These are phyloP conservation scores for Phenganax stokvisi DNA, from an alignment of 92 coral and sea anemone species.

Conservation along the genomic window DNA sequence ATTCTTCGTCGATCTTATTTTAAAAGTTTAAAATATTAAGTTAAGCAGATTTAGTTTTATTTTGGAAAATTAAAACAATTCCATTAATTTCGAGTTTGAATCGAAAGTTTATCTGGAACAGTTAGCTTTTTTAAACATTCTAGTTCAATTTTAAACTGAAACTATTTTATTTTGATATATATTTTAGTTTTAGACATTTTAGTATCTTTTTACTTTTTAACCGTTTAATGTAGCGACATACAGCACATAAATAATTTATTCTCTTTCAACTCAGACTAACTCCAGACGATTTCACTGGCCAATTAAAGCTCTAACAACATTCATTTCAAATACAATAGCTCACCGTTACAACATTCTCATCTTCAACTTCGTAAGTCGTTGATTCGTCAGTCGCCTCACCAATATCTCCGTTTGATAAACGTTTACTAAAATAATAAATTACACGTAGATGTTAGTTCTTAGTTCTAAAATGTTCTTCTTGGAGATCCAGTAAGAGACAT, in stretches of 20 bases:
- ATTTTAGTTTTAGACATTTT: neutral
- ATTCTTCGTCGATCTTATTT: neutral
- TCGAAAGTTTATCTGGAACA: neutral
- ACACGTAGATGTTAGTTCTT: neutral
- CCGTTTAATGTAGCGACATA: neutral
- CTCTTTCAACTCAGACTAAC: no score
- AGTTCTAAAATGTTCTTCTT: no score
- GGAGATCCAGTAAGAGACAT: no score
- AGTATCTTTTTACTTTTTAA: neutral
- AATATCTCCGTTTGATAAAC: constrained; percentile 13
- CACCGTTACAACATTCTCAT: constrained; percentile 17
- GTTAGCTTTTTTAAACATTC: neutral
- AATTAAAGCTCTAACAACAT: neutral
- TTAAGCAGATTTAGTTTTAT: neutral
- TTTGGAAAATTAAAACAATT: neutral
- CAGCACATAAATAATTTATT: no score
- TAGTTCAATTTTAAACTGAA: neutral
- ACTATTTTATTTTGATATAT: neutral
- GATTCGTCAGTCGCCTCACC: constrained; percentile 34
- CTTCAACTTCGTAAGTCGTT: constrained; percentile 34
- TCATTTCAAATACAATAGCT: neutral
- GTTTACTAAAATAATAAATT: neutral
- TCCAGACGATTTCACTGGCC: neutral
- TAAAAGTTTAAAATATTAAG: neutral
- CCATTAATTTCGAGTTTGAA: neutral